These are phyloP conservation scores for Plutomurus gul DNA, from an alignment of 1,140 invertebrate species.

Conservation along the genomic window DNA sequence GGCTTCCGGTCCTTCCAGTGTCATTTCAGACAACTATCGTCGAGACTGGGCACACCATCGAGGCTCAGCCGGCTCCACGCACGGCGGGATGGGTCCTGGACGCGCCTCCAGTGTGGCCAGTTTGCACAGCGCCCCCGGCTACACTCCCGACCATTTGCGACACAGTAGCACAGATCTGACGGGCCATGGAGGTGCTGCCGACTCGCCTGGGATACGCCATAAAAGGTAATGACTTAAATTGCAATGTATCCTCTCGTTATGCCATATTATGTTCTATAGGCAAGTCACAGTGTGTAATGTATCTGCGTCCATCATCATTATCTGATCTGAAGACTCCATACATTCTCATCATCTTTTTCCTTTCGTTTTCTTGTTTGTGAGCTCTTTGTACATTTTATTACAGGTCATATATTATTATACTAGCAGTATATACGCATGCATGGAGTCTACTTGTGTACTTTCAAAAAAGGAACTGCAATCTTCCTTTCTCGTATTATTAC, in stretches of 20 bases:
- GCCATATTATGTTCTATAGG: neutral
- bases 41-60: constrained; percentile 62
- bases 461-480: too few relatives aligned
- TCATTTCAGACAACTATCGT: constrained; percentile 58
- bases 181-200: neutral
- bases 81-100: constrained; percentile 42
- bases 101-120: constrained; percentile 45
- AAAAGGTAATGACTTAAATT: constrained; percentile 37
- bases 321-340: constrained; percentile 21
- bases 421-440: too few relatives aligned
- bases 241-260: neutral
- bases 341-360: neutral
- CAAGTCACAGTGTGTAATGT: neutral
- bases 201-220: constrained; percentile 19
- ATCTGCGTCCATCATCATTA: neutral
- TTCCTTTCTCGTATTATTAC: too few relatives aligned
- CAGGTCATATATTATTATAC: too few relatives aligned
- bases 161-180: constrained; percentile 38
- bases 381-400: too few relatives aligned
- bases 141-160: constrained; percentile 40
- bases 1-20: constrained; percentile 45
- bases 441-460: too few relatives aligned
- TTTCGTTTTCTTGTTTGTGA: neutral
- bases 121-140: constrained; percentile 43
- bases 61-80: neutral